A percentile compares a stretch with the other conserved stretches of the same genome.
Conservation (phyloP, 2,797 vertebrate species). For the Neopelma chrysocephalum region DNA sequence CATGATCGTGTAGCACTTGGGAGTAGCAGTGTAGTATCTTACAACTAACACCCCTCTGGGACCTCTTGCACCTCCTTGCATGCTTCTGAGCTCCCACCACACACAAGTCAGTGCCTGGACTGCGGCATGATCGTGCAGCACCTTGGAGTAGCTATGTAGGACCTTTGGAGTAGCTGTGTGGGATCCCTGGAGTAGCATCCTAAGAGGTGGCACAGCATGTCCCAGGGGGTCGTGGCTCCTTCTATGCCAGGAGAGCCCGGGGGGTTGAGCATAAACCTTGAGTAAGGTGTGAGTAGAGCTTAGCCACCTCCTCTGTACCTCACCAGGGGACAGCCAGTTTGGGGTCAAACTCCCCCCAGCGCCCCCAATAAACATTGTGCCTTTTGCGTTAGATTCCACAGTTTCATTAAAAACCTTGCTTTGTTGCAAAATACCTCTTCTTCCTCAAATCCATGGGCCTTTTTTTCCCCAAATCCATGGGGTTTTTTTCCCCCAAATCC, state of each 20-base stretch:
- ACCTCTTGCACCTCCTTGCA: neutral
- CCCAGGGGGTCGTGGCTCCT: neutral
- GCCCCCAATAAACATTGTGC: accelerated
- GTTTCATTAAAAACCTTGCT: neutral
- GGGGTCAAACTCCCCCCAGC: too few species aligned
- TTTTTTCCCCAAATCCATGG: too few species aligned
- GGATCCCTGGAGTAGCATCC: neutral
- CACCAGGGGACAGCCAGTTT: neutral
- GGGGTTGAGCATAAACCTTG: neutral
- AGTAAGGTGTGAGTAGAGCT: neutral
- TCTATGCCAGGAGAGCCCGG: neutral
- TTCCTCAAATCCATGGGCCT: neutral
- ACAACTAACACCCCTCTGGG: neutral
- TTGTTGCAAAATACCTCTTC: neutral
- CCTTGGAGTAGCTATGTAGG: neutral
- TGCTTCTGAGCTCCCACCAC: neutral
- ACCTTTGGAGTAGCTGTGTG: neutral
- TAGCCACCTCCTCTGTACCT: neutral
- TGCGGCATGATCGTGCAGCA: accelerated
- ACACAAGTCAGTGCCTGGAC: accelerated
- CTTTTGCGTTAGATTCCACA: neutral
- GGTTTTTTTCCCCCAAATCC: too few species aligned
- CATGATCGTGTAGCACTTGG: accelerated
- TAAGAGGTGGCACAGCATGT: neutral
- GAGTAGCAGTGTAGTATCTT: neutral